phyloP scores from a whole-genome alignment of 2,797 vertebrate genomes.

The Threskiornis aethiopicus region DNA sequence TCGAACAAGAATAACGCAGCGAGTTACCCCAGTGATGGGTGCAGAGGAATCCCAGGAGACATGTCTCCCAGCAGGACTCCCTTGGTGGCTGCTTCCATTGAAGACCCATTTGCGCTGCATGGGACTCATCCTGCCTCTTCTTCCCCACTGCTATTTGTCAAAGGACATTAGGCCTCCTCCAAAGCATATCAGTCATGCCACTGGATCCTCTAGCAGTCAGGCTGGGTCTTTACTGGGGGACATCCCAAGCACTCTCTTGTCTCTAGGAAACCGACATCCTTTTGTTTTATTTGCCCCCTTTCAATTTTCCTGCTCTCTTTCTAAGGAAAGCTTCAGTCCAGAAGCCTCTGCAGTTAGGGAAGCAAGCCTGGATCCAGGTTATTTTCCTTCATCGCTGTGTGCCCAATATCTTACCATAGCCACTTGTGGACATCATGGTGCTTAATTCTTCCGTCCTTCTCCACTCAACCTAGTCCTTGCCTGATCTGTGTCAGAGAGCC shows the following conservation, averaged over 20 bases:
- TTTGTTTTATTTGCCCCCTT: background rate
- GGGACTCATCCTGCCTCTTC: background rate
- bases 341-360: background rate
- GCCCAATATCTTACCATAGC: accelerated
- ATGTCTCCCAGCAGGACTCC: background rate
- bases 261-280: background rate
- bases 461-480: background rate
- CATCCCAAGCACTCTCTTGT: background rate
- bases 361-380: background rate
- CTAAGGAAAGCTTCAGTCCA: background rate
- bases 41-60: background rate
- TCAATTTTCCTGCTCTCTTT: background rate
- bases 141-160: background rate
- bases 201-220: background rate
- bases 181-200: accelerated
- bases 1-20: background rate
- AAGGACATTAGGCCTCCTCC: background rate
- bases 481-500: background rate
- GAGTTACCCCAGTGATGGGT: background rate
- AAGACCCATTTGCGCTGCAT: background rate
- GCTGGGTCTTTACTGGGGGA: background rate
- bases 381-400: background rate
- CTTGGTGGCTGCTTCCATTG: background rate
- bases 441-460: background rate
- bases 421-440: background rate